Percentiles rank a stretch among this genome's conserved stretches.
Conservation (phyloP, 1,140 invertebrate species). For the Drosophila albomicans region DNA sequence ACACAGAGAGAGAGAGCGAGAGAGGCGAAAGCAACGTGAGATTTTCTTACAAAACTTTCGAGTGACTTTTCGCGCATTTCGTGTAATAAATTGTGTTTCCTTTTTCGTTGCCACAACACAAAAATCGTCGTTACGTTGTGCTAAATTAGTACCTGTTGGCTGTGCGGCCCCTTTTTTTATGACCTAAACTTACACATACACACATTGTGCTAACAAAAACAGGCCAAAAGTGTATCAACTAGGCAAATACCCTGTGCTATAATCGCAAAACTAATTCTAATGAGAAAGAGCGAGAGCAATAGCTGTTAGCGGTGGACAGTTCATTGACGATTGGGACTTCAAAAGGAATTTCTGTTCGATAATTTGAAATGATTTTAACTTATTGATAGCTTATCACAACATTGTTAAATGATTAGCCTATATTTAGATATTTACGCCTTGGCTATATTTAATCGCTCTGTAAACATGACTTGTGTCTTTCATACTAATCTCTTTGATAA, state of each 20-base stretch:
- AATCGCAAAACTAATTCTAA: background rate
- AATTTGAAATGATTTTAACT: background rate
- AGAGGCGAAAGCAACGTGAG: constrained; percentile 4
- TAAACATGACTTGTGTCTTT: background rate
- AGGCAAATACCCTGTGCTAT: constrained; percentile 29
- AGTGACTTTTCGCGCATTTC: constrained; percentile 70
- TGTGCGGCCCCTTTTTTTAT: constrained; percentile 46
- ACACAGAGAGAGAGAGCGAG: constrained; percentile 12
- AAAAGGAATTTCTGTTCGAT: background rate
- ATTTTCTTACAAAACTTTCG: constrained; percentile 46
- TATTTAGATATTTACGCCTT: background rate
- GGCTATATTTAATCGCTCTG: background rate
- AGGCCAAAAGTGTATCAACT: constrained; percentile 20
- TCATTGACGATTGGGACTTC: background rate
- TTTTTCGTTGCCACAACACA: constrained; percentile 54
- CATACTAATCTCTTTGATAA: background rate
- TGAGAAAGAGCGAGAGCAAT: background rate
- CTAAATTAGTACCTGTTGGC: constrained; percentile 78
- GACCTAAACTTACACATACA: constrained; percentile 8
- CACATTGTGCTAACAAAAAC: background rate
- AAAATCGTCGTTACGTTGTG: constrained; percentile 58
- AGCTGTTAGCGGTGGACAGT: constrained; percentile 4
- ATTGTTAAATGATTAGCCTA: background rate
- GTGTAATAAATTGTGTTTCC: constrained; percentile 75
- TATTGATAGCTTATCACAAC: background rate